These are phyloP conservation scores for Lepidurus packardi DNA, from an alignment of 1,140 invertebrate genomes.

Conservation along the genomic window DNA sequence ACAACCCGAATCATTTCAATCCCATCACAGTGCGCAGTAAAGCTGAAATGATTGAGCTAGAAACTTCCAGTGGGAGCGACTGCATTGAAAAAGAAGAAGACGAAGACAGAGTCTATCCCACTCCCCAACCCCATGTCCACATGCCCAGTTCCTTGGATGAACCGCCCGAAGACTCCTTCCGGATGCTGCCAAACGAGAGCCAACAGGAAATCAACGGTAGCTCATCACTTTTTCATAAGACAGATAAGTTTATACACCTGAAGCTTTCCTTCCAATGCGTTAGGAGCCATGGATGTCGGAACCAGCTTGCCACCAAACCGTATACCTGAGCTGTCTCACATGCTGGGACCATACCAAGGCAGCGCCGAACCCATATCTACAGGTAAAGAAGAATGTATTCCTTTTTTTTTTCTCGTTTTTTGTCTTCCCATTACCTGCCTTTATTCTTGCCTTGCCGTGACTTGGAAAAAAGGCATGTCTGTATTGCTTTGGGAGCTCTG, in stretches of 20 bases:
- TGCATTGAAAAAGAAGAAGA: conserved; percentile 9
- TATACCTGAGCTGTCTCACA: neutral
- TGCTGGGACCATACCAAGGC: neutral
- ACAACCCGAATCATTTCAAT: neutral
- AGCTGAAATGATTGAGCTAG: neutral
- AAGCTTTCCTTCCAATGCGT: neutral
- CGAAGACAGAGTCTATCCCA: neutral
- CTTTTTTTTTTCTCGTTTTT: neutral
- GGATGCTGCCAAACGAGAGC: neutral
- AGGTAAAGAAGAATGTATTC: neutral
- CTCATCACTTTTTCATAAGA: neutral
- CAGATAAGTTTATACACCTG: neutral
- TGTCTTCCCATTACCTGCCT: neutral
- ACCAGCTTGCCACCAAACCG: neutral
- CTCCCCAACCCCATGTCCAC: neutral
- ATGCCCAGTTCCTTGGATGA: neutral
- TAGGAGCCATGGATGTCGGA: neutral
- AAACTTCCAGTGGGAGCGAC: neutral
- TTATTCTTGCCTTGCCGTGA: too few relatives aligned
- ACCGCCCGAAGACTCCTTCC: neutral
- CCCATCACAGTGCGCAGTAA: conserved; percentile 5
- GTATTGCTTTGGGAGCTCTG: neutral
- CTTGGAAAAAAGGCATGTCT: conserved; percentile 1
- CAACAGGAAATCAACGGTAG: neutral
- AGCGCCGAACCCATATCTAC: neutral